Evolutionary conservation across 1,140 invertebrate species (phyloP), one percentile per base, ranked within the genome.

Genomic region (Platyura marginata): DNA sequence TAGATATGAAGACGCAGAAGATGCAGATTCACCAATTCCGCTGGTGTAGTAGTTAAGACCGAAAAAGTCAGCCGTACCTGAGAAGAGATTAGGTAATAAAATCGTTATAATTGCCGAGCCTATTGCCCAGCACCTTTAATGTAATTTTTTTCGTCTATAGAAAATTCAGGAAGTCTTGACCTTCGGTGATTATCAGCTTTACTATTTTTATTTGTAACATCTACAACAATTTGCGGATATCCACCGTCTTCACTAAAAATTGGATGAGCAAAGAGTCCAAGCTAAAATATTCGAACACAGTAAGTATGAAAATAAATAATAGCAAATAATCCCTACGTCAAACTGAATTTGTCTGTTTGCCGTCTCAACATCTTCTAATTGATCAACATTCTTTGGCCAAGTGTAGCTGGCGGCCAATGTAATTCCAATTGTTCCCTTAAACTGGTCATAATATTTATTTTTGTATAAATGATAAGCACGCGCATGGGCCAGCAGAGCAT

Each of bases 181-280:
- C 51, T 56, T 0, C 49, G 29, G 36, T 60, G 66, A 2, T 69
- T 64, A 49, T 77, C 67, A 5, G 51, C 46, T 21, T 45, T 55
- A 50, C 72, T 79, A 41, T 69, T 74, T 9, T 45, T 52, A 39
- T 54, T 67, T 41, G 77, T 60, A 29, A 62, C 52, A 11, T 58
- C 49, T 41, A 69, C 65, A 69, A 80, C 72, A 0, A 71, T 43
- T 18, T 51, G 46, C 0, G 77, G 74, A 55, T 79, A 81, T 51
- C 79, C 71, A 0, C 78, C 77, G 0, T 56, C 45, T 41, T 54
- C 39, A 0, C 66, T 66, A 56, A 70, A 71, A 44, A 79, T 70
- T n/a, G 74, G 73, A 52, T 79, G 57, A 0, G 70, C 66, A 42
- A 67, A 69, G 74, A 73, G 77, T 11, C 78, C 78, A 34, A 68